A percentile compares a stretch with the other conserved stretches of the same genome.
Evolutionary conservation across 2,113 vertebrate species (phyloP).

Genomic region (Petroica traversi): DNA sequence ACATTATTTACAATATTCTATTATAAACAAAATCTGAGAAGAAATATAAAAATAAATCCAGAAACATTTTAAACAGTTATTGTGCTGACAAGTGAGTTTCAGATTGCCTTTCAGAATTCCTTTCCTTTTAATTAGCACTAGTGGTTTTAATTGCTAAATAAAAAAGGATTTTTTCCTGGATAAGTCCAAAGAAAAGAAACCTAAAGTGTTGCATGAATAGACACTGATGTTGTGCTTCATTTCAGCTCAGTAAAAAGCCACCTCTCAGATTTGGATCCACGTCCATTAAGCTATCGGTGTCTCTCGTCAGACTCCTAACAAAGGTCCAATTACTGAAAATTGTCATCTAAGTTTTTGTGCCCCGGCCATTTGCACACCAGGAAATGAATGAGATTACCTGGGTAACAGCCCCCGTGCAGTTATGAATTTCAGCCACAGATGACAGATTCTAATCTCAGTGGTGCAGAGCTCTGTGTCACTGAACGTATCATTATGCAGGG

Average conservation of each 20-base stretch:
- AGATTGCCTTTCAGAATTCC: background rate
- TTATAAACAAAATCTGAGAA: conserved; percentile 44
- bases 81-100: background rate
- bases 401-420: background rate
- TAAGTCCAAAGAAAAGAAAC: background rate
- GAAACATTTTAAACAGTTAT: background rate
- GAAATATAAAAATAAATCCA: conserved; percentile 27
- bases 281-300: background rate
- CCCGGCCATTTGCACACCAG: background rate
- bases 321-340: background rate
- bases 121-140: background rate
- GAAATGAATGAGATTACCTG: background rate
- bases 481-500: background rate
- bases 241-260: background rate
- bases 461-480: conserved; percentile 3
- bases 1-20: conserved; percentile 38
- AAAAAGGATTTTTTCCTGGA: background rate
- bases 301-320: background rate
- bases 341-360: background rate
- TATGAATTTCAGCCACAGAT: conserved; percentile 39
- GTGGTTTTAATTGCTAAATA: background rate
- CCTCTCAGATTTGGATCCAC: background rate
- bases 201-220: background rate
- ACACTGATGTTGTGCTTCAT: background rate
- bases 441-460: conserved; percentile 41